Evolutionary conservation across 2,113 vertebrate genomes (phyloP).

Genomic region (Excalfactoria chinensis): DNA sequence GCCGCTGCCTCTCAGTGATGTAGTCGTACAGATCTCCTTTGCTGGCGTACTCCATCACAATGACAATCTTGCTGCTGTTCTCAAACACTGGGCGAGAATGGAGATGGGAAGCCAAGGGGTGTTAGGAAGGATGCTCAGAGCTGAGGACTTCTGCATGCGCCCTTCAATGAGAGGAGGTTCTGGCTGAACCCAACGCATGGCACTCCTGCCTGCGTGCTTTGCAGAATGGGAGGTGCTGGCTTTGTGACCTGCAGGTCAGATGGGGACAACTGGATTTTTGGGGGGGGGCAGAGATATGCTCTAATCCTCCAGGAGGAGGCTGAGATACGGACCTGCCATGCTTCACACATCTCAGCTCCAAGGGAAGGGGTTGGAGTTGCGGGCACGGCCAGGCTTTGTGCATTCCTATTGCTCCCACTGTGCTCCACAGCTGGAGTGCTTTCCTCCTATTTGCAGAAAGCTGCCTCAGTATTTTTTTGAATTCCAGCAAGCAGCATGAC

Average conservation of each 20-base stretch:
- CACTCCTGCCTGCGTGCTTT: accelerated
- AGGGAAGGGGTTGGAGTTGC: accelerated
- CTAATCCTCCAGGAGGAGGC: background rate
- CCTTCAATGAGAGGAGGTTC: accelerated
- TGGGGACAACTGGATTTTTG: background rate
- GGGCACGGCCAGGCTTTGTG: accelerated
- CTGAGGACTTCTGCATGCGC: accelerated
- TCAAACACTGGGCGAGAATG: conserved; percentile 87
- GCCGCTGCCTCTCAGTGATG: conserved; percentile 86
- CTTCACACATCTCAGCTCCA: background rate
- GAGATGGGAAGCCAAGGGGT: accelerated
- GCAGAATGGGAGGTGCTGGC: accelerated
- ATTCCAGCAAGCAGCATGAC: background rate
- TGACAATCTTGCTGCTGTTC: conserved; percentile 96
- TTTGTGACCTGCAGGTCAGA: accelerated
- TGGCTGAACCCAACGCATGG: accelerated
- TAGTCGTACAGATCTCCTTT: conserved; percentile 94
- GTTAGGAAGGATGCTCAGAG: accelerated
- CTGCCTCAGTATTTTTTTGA: background rate
- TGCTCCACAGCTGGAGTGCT: background rate
- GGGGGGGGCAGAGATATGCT: background rate
- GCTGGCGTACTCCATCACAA: conserved; percentile 98
- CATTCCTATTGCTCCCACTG: background rate
- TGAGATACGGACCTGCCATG: accelerated
- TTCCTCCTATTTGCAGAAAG: background rate